Percentiles rank a stretch among this genome's conserved stretches.
These are phyloP conservation scores for Dreissena rostriformis DNA, from an alignment of 1,140 invertebrate genomes.

Conservation along the genomic window DNA sequence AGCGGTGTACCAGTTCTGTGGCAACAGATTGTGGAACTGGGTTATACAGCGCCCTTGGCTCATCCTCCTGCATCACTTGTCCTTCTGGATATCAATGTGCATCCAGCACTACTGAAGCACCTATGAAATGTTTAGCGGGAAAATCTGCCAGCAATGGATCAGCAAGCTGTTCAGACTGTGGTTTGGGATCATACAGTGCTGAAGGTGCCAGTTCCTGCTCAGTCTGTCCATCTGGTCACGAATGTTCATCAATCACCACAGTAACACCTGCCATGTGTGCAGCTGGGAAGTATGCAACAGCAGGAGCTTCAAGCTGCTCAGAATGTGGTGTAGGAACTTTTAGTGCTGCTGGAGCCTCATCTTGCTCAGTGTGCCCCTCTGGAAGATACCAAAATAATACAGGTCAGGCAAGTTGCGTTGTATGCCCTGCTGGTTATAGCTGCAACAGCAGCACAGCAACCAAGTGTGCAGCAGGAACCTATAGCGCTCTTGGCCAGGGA, in stretches of 20 bases:
- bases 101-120: conserved; percentile 2
- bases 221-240: conserved; percentile 62
- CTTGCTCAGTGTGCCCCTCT: conserved; percentile 18
- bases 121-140: conserved; percentile 37
- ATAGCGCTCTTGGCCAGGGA: conserved; percentile 25
- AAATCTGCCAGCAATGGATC: conserved; percentile 55
- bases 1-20: conserved; percentile 24
- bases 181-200: conserved; percentile 25
- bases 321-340: conserved; percentile 62
- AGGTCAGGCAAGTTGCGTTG: conserved; percentile 62
- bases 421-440: conserved; percentile 71
- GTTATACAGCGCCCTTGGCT: conserved; percentile 50
- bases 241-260: conserved; percentile 54
- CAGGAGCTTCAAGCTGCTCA: conserved; percentile 50
- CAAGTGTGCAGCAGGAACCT: conserved; percentile 54
- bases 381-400: conserved; percentile 64
- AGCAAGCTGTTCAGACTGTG: conserved; percentile 37
- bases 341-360: conserved; percentile 20
- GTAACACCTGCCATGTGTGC: neutral
- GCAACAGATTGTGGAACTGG: conserved; percentile 55
- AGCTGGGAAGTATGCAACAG: conserved; percentile 19
- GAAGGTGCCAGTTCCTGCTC: conserved; percentile 45
- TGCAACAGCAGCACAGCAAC: conserved; percentile 69
- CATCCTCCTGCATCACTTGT: conserved; percentile 51
- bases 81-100: conserved; percentile 49